phyloP scores from a whole-genome alignment of 2,888 invertebrate genomes.

The Eristalis arbustorum region DNA sequence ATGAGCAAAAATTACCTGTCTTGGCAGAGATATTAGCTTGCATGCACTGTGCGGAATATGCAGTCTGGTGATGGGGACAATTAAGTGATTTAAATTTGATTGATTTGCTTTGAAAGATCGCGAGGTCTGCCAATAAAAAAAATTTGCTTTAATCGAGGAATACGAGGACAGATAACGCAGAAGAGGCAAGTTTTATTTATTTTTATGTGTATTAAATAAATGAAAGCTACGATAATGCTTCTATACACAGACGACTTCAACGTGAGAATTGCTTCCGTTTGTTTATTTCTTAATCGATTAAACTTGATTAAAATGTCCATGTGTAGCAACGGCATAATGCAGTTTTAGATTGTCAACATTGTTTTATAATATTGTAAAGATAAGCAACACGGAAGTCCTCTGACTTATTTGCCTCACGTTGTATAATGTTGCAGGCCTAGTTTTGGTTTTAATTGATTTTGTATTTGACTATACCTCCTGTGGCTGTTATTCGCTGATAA shows the following conservation, averaged over 20 bases:
- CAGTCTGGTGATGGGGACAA: not conserved
- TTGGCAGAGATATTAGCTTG: not conserved
- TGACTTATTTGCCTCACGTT: not conserved
- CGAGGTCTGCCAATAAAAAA: constrained; percentile 7
- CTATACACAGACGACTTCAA: too few species aligned
- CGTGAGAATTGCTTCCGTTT: too few species aligned
- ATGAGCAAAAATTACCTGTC: not conserved
- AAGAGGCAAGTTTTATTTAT: too few species aligned
- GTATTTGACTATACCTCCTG: not conserved
- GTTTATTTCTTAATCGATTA: too few species aligned
- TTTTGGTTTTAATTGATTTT: not conserved
- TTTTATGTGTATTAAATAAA: too few species aligned
- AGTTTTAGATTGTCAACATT: not conserved
- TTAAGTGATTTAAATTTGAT: constrained; percentile 41
- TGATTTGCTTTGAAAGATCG: constrained; percentile 44
- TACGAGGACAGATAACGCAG: too few species aligned
- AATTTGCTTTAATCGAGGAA: too few species aligned
- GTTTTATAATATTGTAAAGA: constrained; percentile 20
- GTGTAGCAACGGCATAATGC: too few species aligned
- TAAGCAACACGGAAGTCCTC: constrained; percentile 42
- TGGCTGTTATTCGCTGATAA: too few species aligned
- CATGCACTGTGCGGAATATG: not conserved
- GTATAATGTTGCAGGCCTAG: constrained; percentile 13
- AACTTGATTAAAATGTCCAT: too few species aligned
- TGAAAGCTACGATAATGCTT: too few species aligned